Evolutionary conservation across 2,113 vertebrate species (phyloP).

Genomic region (Rhinolophus ferrumequinum): DNA sequence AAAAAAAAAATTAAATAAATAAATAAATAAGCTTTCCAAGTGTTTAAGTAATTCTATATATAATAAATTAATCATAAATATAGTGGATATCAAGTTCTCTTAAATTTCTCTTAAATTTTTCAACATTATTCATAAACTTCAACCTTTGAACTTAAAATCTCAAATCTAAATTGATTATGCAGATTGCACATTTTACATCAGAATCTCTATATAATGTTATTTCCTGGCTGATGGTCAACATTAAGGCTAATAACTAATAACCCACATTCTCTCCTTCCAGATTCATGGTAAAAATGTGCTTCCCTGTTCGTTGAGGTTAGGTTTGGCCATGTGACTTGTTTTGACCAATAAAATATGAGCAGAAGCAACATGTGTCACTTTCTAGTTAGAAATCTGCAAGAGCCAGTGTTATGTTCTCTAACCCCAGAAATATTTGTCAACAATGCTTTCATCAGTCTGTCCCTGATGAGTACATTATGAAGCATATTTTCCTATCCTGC

Average conservation of each 20-base stretch:
- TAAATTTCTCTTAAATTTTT: not conserved
- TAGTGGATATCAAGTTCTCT: not conserved
- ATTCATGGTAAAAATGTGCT: not conserved
- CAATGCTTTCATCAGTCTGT: not conserved
- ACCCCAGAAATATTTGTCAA: not conserved
- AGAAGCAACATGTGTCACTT: not conserved
- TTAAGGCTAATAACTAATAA: not conserved
- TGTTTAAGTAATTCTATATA: not conserved
- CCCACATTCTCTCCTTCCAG: not conserved
- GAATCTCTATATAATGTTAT: not conserved
- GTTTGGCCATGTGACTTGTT: not conserved
- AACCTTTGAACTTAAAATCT: slow-evolving; percentile 38
- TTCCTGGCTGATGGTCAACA: not conserved
- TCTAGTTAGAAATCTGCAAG: not conserved
- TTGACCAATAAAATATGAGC: not conserved
- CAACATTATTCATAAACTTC: not conserved
- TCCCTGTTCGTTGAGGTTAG: not conserved
- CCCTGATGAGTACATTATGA: not conserved
- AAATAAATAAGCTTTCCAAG: not conserved
- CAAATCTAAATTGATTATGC: not conserved
- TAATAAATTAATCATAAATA: slow-evolving; percentile 18
- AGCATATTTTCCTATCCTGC: not conserved
- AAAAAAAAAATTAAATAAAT: not conserved
- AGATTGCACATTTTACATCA: not conserved
- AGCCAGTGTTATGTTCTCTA: not conserved